Evolutionary conservation across 2,113 vertebrate genomes (phyloP).

Genomic region (Sturnira hondurensis): DNA sequence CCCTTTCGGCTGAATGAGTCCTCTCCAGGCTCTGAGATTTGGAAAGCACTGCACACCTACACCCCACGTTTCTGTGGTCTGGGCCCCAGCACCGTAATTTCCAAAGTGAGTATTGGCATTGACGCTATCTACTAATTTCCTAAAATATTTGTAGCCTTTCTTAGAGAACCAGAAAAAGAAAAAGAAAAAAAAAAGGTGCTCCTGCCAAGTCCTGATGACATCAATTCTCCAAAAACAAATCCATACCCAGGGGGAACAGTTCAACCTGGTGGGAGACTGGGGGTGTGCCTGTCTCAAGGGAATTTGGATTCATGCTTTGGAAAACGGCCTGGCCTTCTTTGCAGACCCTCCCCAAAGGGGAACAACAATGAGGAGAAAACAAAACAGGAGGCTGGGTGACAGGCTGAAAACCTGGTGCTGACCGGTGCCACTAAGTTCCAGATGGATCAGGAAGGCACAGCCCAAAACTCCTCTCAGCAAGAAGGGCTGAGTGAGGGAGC

Average conservation of each 20-base stretch:
- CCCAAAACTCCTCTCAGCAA: not conserved
- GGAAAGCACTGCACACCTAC: not conserved
- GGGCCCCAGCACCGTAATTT: not conserved
- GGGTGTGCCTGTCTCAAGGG: not conserved
- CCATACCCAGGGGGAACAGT: not conserved
- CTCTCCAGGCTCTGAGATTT: not conserved
- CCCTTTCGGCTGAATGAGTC: not conserved
- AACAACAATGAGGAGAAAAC: not conserved
- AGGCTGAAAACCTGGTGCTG: not conserved
- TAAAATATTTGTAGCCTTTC: not conserved
- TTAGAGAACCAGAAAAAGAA: conserved; percentile 28
- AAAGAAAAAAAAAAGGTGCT: not conserved
- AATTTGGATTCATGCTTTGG: not conserved
- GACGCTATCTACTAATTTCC: not conserved
- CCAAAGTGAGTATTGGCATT: not conserved
- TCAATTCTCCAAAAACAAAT: not conserved
- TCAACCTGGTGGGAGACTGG: not conserved
- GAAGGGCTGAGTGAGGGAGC: not conserved
- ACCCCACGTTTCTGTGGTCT: not conserved
- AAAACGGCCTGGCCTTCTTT: not conserved
- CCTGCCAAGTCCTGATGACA: conserved; percentile 27
- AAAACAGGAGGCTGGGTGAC: not conserved
- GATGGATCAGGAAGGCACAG: not conserved
- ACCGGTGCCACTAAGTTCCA: not conserved
- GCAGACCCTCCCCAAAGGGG: not conserved